These are phyloP conservation scores for Poeciliopsis gracilis DNA, from an alignment of 2,797 vertebrate species.

Conservation along the genomic window DNA sequence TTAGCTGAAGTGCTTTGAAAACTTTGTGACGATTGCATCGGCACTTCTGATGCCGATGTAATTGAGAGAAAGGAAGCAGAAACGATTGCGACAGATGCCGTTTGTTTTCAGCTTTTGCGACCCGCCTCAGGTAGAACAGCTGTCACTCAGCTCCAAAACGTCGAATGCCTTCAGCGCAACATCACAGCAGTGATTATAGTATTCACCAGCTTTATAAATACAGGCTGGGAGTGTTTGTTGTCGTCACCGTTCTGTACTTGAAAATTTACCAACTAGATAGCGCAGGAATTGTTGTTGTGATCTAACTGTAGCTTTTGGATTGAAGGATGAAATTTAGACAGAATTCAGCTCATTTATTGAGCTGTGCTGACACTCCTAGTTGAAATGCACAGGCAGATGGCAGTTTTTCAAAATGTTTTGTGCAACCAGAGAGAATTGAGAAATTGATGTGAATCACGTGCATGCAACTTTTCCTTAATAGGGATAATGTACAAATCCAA, in stretches of 20 bases:
- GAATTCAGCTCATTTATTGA: not conserved
- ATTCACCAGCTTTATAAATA: constrained; percentile 30
- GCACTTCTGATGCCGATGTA: not conserved
- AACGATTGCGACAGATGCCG: constrained; percentile 1
- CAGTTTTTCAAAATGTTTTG: constrained; percentile 3
- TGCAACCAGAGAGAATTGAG: constrained; percentile 4
- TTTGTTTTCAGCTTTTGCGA: constrained; percentile 31
- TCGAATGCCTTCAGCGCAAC: constrained; percentile 54
- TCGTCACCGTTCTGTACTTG: constrained; percentile 11
- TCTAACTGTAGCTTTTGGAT: not conserved
- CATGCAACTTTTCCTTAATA: constrained; percentile 11
- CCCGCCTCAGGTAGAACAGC: not conserved
- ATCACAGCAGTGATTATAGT: constrained; percentile 55
- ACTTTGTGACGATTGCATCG: not conserved
- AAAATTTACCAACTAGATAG: constrained; percentile 3
- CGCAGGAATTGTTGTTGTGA: not conserved
- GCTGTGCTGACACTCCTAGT: not conserved
- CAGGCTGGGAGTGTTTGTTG: constrained; percentile 35
- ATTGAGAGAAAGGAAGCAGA: constrained; percentile 6
- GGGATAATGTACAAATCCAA: constrained; percentile 23
- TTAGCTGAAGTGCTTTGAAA: not conserved
- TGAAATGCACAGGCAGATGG: not conserved
- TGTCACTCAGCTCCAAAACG: constrained; percentile 39
- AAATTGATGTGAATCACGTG: constrained; percentile 18
- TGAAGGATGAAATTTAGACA: not conserved